phyloP scores from a whole-genome alignment of 2,888 invertebrate genomes.

The Thereva nobilitata region DNA sequence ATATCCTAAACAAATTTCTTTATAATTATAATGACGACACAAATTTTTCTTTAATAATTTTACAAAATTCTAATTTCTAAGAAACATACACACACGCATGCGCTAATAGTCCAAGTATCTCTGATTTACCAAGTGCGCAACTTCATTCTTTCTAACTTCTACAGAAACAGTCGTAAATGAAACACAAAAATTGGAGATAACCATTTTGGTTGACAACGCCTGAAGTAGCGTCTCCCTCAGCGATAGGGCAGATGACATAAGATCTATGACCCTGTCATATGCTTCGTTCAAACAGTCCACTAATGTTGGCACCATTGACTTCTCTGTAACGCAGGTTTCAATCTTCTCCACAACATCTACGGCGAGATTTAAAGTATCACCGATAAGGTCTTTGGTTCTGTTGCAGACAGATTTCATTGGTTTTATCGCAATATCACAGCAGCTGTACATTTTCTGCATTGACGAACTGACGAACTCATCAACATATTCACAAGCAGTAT shows the following conservation, averaged over 20 bases:
- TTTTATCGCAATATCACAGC: conserved; percentile 49
- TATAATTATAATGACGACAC: too few species aligned
- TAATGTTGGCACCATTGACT: conserved; percentile 46
- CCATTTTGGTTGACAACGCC: conserved; percentile 47
- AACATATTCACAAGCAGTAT: conserved; percentile 46
- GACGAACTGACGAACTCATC: conserved; percentile 47
- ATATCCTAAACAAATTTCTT: too few species aligned
- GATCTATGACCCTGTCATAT: conserved; percentile 45
- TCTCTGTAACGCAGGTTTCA: conserved; percentile 48
- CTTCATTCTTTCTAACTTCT: conserved; percentile 43
- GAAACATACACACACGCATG: too few species aligned
- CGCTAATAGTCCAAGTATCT: conserved; percentile 11
- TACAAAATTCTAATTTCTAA: too few species aligned
- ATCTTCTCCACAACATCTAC: conserved; percentile 48
- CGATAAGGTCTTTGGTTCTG: conserved; percentile 45
- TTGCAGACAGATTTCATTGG: conserved; percentile 48
- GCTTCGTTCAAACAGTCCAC: conserved; percentile 45
- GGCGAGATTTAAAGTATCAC: conserved; percentile 45
- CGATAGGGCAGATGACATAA: conserved; percentile 45
- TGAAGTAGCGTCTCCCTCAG: conserved; percentile 44
- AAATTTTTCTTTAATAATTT: too few species aligned
- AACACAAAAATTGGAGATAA: conserved; percentile 50
- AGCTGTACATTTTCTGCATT: conserved; percentile 46
- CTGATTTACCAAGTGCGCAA: conserved; percentile 36
- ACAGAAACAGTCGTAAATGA: conserved; percentile 48